Evolutionary conservation across 2,888 invertebrate genomes (phyloP), one percentile per base, ranked within the genome.

Genomic region (Morpho helenor): DNA sequence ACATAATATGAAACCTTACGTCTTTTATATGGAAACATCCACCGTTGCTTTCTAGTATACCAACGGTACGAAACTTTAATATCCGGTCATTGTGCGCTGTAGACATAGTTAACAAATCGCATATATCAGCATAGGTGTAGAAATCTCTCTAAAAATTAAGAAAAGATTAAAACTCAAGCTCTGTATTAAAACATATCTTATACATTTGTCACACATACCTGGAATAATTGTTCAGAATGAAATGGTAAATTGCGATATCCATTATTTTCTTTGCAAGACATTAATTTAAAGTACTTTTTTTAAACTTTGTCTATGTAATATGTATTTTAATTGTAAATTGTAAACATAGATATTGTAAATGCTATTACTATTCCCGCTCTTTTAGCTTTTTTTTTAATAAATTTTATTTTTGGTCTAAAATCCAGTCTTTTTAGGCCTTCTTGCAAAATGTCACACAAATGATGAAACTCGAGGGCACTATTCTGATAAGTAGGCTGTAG

Each of bases 41-140:
- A 64, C 77, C 62, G 22, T 70, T 39, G 67, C 84, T 87, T 59
- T 79, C 72, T 22, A 87, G 55, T 51, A 86, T 71, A 22, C 87
- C 88, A 63, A 87, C 61, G 10, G 84, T 82, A 56, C 87, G 76
- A 58, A 82, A 80, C 65, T 72, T 80, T 2, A 74, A 57, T 43
- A 73, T 57, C n/a, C 67, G 63, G 42, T 76, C 71, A 57, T 64
- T 69, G 47, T 64, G 55, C 10, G 57, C 40, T 61, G 71, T 64
- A 66, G 74, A 75, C 60, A 69, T 74, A 9, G 45, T 59, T 22
- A 66, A 42, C 56, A 87, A 65, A 9, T 79, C 70, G 39, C 65
- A 61, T 7, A 87, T 57, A 52, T 66, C 72, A 3, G 61, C 65
- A 57, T 78, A 83, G 1, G 63, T 72, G 60, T 79, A 85, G 61